Evolutionary conservation across 2,113 vertebrate species (phyloP).

Genomic region (Phylloscopus trochilus): DNA sequence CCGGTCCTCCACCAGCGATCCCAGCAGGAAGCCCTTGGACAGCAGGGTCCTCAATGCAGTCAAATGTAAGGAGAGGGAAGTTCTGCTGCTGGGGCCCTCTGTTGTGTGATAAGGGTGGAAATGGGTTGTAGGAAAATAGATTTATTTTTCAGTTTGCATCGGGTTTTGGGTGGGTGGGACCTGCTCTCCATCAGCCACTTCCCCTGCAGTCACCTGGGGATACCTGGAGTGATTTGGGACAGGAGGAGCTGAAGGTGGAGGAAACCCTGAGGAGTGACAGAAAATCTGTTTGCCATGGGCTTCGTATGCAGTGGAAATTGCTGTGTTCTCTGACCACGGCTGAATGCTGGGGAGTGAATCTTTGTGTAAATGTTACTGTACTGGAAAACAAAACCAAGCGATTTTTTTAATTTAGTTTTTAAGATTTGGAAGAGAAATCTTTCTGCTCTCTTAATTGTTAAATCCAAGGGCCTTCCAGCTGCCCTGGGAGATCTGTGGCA

Average conservation of each 20-base stretch:
- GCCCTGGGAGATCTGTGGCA: background rate
- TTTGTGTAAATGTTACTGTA: background rate
- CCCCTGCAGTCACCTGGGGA: background rate
- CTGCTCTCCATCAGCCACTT: background rate
- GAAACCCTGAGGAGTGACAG: background rate
- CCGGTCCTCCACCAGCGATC: conserved; percentile 93
- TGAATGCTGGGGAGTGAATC: background rate
- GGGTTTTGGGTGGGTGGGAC: background rate
- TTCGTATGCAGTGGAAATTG: background rate
- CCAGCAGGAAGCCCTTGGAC: conserved; percentile 92
- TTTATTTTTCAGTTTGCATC: background rate
- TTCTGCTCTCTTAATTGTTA: background rate
- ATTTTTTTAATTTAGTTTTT: background rate
- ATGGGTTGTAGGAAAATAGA: background rate
- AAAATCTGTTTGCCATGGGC: fast-evolving
- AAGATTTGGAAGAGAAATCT: background rate
- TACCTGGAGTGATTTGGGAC: background rate
- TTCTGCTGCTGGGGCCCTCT: background rate
- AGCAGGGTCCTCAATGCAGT: conserved; percentile 94
- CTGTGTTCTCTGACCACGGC: background rate
- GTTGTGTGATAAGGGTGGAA: background rate
- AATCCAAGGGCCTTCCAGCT: background rate
- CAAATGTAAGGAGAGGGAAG: conserved; percentile 83
- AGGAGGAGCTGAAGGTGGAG: background rate
- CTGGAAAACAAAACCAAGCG: background rate